Evolutionary conservation across 2,113 vertebrate species (phyloP).

Genomic region (Rhabdornis inornatus): DNA sequence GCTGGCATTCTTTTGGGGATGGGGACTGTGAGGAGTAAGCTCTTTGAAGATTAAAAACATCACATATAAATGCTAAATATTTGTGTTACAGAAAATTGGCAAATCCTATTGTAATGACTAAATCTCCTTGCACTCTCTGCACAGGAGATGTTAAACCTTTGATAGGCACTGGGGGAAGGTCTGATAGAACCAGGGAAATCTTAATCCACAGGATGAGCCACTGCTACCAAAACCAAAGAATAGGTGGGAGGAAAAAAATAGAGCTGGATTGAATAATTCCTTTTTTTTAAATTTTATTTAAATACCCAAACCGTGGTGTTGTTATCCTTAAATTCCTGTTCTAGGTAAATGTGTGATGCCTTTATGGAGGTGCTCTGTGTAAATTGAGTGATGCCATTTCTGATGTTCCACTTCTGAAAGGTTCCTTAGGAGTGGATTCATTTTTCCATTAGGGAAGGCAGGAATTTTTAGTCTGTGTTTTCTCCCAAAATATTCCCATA

Average conservation of each 20-base stretch:
- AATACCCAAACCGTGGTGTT: background rate
- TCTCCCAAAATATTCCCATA: background rate
- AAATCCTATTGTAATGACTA: constrained; percentile 28
- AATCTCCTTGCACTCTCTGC: background rate
- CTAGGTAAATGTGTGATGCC: background rate
- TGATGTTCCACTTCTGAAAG: background rate
- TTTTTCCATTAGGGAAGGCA: background rate
- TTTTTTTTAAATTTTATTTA: background rate
- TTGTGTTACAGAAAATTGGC: constrained; percentile 13
- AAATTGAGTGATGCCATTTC: background rate
- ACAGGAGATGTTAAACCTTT: background rate
- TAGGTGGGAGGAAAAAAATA: background rate
- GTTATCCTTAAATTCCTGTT: background rate
- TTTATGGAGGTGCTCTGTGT: background rate
- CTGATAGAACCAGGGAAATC: background rate
- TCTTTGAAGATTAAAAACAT: constrained; percentile 54
- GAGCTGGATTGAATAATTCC: background rate
- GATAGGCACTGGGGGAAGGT: background rate
- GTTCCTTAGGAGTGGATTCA: background rate
- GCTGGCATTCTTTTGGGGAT: constrained; percentile 21
- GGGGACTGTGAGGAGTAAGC: background rate
- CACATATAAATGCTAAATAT: constrained; percentile 15
- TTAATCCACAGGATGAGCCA: background rate
- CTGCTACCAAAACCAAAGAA: background rate
- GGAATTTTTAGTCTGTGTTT: background rate